phyloP scores from a whole-genome alignment of 1,140 invertebrate genomes.

The Saccostrea echinata region DNA sequence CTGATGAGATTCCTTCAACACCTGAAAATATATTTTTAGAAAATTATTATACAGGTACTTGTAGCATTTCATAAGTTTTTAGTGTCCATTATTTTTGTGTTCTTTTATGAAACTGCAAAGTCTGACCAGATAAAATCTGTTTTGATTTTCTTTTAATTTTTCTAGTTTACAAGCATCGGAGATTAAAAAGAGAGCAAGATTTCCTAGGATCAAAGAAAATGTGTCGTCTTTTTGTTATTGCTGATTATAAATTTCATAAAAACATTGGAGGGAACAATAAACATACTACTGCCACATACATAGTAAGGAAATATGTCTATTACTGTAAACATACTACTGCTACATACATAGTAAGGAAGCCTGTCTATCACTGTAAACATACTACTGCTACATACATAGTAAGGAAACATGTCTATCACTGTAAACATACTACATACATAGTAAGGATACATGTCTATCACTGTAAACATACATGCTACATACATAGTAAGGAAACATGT shows the following conservation, averaged over 20 bases:
- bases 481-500: too few relatives aligned
- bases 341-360: conserved; percentile 51
- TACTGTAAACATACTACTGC: neutral
- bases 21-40: conserved; percentile 31
- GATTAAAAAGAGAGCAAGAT: conserved; percentile 45
- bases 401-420: too few relatives aligned
- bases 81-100: too few relatives aligned
- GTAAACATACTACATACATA: too few relatives aligned
- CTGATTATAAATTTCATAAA: conserved; percentile 56
- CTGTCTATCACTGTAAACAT: too few relatives aligned
- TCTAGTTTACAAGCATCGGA: conserved; percentile 32
- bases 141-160: neutral
- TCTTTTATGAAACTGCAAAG: too few relatives aligned
- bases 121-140: neutral
- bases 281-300: conserved; percentile 53
- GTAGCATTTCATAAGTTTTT: too few relatives aligned
- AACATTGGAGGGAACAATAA: conserved; percentile 50
- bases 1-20: conserved; percentile 14
- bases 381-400: too few relatives aligned
- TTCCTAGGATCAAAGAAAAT: conserved; percentile 25
- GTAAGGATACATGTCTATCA: too few relatives aligned
- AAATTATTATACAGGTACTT: conserved; percentile 26
- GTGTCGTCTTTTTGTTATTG: conserved; percentile 51
- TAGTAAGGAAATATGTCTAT: conserved; percentile 37
- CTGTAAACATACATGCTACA: too few relatives aligned